Evolutionary conservation across 92 coral and sea anemone species (phyloP).

Genomic region (Phenganax marumi): DNA sequence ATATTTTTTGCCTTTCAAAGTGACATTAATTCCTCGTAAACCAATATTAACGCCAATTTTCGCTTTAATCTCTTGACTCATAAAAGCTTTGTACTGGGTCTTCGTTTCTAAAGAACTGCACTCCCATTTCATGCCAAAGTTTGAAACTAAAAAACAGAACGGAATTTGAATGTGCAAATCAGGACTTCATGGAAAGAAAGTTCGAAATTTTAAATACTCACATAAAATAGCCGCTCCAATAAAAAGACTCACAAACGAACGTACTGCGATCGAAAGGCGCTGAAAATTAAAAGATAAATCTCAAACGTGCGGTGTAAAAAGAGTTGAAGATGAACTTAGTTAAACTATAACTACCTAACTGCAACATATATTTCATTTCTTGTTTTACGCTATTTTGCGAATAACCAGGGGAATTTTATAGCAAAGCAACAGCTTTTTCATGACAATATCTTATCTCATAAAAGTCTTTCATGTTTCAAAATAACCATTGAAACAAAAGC

Average conservation of each 20-base stretch:
- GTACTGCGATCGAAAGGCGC: constrained; percentile 32
- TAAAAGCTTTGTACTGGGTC: constrained; percentile 40
- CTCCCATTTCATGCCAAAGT: constrained; percentile 45
- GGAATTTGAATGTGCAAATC: background rate
- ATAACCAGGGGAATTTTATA: no score
- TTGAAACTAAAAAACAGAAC: constrained; percentile 14
- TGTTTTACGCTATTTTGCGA: no score
- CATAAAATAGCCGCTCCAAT: constrained; percentile 35
- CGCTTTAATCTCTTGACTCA: constrained; percentile 38
- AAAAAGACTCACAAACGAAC: constrained; percentile 24
- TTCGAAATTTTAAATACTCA: background rate
- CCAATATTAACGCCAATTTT: constrained; percentile 42
- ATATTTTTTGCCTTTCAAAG: constrained; percentile 16
- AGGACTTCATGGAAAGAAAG: background rate
- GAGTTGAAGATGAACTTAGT: no score
- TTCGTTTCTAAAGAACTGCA: constrained; percentile 13
- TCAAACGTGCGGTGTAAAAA: background rate
- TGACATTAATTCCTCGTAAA: constrained; percentile 35
- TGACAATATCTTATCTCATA: no score
- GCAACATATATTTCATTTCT: no score
- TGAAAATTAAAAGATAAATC: constrained; percentile 5
- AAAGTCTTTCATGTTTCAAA: no score
- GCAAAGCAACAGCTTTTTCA: no score
- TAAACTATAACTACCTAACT: no score
- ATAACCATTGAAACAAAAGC: no score